phyloP scores from a whole-genome alignment of 2,797 vertebrate genomes.

The Coendou prehensilis region DNA sequence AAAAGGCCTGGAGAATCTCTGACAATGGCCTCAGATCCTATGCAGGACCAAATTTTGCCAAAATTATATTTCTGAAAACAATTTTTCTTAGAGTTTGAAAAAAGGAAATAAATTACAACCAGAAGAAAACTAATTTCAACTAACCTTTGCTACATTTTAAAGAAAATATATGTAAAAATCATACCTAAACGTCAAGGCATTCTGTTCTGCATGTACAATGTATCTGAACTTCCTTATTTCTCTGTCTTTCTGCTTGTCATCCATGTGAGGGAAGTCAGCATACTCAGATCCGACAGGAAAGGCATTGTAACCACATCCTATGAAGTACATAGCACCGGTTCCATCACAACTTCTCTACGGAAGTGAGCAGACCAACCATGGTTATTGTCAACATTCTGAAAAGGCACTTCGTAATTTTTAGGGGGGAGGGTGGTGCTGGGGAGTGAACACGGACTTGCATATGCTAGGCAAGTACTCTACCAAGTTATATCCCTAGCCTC shows the following conservation, averaged over 20 bases:
- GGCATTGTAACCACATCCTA: constrained; percentile 97
- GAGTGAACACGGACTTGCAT: neutral
- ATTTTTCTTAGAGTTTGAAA: neutral
- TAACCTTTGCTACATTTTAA: constrained; percentile 38
- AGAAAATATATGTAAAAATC: constrained; percentile 65
- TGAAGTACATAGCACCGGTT: constrained; percentile 92
- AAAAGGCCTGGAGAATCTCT: neutral
- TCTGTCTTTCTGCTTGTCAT: constrained; percentile 95
- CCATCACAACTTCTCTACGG: constrained; percentile 92
- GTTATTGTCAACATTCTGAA: constrained; percentile 46
- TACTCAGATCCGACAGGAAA: constrained; percentile 96
- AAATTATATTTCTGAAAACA: constrained; percentile 53
- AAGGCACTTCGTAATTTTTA: neutral
- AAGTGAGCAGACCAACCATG: constrained; percentile 69
- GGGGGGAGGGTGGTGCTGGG: neutral
- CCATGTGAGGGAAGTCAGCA: constrained; percentile 97
- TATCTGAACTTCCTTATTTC: constrained; percentile 96
- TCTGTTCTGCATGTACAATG: constrained; percentile 98
- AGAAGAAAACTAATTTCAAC: constrained; percentile 48
- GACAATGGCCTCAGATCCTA: neutral
- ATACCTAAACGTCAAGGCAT: constrained; percentile 97
- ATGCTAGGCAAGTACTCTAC: neutral
- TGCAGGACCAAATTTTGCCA: neutral
- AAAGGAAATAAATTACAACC: neutral
- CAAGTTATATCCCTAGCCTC: neutral